phyloP scores from a whole-genome alignment of 2,113 vertebrate genomes.

The Anguilla rostrata region DNA sequence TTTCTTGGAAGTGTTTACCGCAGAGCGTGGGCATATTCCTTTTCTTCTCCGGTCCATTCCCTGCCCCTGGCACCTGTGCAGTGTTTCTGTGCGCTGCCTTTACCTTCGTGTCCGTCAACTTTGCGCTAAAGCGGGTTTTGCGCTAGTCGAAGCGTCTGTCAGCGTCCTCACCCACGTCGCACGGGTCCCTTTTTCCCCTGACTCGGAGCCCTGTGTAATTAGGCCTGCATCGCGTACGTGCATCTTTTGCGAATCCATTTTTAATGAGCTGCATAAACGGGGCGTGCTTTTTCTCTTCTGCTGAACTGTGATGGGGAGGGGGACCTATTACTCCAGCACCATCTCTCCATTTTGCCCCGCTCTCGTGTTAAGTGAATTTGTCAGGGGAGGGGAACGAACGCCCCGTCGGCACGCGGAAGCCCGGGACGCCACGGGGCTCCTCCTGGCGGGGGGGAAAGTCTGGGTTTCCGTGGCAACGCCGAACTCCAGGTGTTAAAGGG shows the following conservation, averaged over 20 bases:
- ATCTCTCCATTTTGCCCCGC: background rate
- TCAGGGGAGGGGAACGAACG: background rate
- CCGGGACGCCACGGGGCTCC: no score
- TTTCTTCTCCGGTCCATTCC: no score
- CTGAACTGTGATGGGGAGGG: background rate
- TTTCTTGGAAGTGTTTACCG: no score
- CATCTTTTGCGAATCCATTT: background rate
- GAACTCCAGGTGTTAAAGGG: background rate
- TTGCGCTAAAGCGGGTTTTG: no score
- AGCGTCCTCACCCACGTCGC: background rate
- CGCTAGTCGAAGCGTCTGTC: background rate
- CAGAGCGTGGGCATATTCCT: no score
- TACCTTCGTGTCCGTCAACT: no score
- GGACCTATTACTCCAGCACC: background rate
- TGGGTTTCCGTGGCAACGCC: background rate
- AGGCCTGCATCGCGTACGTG: background rate
- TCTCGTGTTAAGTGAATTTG: background rate
- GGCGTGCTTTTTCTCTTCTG: background rate
- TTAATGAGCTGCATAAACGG: background rate
- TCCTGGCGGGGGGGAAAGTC: background rate
- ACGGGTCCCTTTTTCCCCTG: background rate
- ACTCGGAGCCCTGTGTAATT: background rate
- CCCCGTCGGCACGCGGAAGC: no score
- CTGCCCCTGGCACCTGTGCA: no score
- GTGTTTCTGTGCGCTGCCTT: no score